Evolutionary conservation across 2,113 vertebrate species (phyloP), one percentile per base, ranked within the genome.

Genomic region (Ictidomys tridecemlineatus): DNA sequence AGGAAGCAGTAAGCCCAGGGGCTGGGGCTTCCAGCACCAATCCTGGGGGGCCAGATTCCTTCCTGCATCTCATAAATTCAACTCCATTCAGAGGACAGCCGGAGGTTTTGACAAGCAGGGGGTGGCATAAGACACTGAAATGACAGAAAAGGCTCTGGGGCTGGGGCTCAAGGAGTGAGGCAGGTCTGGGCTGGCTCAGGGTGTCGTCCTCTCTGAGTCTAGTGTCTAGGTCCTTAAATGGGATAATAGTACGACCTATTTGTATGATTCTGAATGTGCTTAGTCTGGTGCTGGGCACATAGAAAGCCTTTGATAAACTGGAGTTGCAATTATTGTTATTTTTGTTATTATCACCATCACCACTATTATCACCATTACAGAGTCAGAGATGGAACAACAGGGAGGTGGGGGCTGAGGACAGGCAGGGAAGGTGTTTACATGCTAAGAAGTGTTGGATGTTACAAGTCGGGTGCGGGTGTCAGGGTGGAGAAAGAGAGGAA

Each of bases 401-500:
- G 79, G 89, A 96, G 74, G 85, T 1, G 22, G 93, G 56, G 65
- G 84, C 72, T 3, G 51, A 16, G 8, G 39, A 77, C 51, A 73
- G 78, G 51, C 76, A 20, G 93, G 79, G 53, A 53, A n/a, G 69
- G 94, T 97, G 92, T 96, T 97, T 94, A 95, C 78, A 17, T 5
- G 12, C 58, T 56, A 4, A 89, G 82, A 96, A 48, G 86, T 63
- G 48, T 79, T 28, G 69, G 76, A 83, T 93, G 65, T 61, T 74
- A 97, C 84, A 96, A 79, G 51, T 18, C 63, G 73, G 97, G 94
- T 85, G 96, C 69, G 30, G 94, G 58, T 91, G 56, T 39, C 48
- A 61, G 96, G 96, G 97, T 91, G 96, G 95, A 89, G 85, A 93
- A 73, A 51, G 90, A 51, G 89, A 70, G 76, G 48, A 58, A 32